These are phyloP conservation scores for Hydroisotoma schaefferi DNA, from an alignment of 2,888 invertebrate species.

Conservation along the genomic window DNA sequence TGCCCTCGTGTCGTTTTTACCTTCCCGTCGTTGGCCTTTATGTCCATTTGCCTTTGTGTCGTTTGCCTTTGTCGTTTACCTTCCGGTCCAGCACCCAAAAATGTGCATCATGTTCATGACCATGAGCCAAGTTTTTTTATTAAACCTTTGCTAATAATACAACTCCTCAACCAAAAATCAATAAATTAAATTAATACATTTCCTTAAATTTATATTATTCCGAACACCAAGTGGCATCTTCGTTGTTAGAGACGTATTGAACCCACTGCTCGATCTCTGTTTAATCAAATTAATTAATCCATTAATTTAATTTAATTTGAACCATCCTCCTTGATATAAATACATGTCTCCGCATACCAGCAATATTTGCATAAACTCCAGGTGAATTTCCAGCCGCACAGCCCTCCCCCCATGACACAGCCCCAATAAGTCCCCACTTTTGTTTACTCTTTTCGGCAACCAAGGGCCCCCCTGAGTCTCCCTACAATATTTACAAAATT, in stretches of 20 bases:
- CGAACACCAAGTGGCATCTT: slow-evolving; percentile 39
- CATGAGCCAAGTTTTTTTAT: no score
- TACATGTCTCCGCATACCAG: slow-evolving; percentile 19
- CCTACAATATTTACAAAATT: neutral
- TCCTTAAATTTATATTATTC: neutral
- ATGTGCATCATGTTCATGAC: no score
- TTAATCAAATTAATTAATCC: neutral
- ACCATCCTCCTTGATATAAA: neutral
- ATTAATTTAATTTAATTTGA: neutral
- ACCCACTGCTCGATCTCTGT: slow-evolving; percentile 43
- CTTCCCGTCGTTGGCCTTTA: no score
- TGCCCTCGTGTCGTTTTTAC: no score
- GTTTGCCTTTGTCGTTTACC: no score
- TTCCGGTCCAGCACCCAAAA: no score
- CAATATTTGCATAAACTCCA: slow-evolving; percentile 32
- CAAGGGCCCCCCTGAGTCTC: slow-evolving; percentile 35
- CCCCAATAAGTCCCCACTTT: slow-evolving; percentile 37
- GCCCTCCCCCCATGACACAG: slow-evolving; percentile 42
- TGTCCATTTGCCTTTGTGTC: no score
- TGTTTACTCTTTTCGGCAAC: slow-evolving; percentile 30
- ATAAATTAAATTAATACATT: neutral
- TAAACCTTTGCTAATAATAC: no score
- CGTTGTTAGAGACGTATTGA: slow-evolving; percentile 40
- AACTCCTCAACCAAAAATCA: no score
- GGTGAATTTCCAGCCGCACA: slow-evolving; percentile 39